Conservation (phyloP, 2,113 vertebrate species). For the Alligator sinensis region DNA sequence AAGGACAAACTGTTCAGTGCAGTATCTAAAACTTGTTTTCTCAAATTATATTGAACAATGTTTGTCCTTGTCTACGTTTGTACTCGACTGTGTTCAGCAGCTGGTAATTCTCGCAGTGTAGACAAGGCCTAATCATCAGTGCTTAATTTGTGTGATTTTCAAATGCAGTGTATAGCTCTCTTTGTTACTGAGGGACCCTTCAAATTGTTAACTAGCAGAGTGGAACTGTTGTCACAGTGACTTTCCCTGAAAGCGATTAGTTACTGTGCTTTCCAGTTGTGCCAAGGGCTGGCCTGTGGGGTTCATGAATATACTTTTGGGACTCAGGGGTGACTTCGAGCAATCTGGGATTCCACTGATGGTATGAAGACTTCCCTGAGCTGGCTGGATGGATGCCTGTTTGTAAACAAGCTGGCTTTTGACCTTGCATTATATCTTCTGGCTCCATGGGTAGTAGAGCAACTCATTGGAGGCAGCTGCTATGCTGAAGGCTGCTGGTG, state of each 20-base stretch:
- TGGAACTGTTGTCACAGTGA: slow-evolving; percentile 25
- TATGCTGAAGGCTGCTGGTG: slow-evolving; percentile 9
- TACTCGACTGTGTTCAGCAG: background rate
- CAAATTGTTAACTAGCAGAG: background rate
- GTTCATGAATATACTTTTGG: slow-evolving; percentile 46
- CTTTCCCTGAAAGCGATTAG: slow-evolving; percentile 27
- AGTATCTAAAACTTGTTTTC: background rate
- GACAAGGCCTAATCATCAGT: slow-evolving; percentile 14
- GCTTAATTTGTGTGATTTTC: background rate
- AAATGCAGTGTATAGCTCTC: background rate
- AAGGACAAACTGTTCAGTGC: background rate
- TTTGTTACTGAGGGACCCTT: background rate
- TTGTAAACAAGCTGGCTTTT: slow-evolving; percentile 5
- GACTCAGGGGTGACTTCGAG: slow-evolving; percentile 43
- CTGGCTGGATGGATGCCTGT: slow-evolving; percentile 57
- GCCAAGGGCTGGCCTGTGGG: slow-evolving; percentile 4
- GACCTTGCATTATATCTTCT: background rate
- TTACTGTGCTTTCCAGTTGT: background rate
- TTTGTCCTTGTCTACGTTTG: slow-evolving; percentile 54
- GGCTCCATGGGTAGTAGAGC: background rate
- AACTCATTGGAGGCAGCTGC: background rate
- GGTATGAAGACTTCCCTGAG: slow-evolving; percentile 61
- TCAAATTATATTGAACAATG: too few relatives aligned
- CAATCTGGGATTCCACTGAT: slow-evolving; percentile 32
- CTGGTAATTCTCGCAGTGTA: slow-evolving; percentile 48